phyloP scores from a whole-genome alignment of 2,888 invertebrate genomes.

The Brenthis hecate region DNA sequence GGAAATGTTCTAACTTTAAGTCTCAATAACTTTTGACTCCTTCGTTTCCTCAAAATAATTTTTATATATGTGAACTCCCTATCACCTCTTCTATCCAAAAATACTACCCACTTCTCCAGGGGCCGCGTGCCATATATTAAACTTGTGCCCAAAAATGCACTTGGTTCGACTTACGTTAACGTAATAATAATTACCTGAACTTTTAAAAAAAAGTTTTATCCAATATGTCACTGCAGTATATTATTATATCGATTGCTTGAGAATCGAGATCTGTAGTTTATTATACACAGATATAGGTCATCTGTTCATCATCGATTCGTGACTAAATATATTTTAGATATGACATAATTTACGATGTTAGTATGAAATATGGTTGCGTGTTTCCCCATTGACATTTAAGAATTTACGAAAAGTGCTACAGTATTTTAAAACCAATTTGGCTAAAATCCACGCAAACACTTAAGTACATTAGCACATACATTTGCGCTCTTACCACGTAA shows the following conservation, averaged over 20 bases:
- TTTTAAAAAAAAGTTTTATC: too few species aligned
- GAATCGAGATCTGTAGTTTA: not conserved
- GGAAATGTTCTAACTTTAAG: too few species aligned
- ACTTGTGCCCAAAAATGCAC: too few species aligned
- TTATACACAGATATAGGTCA: not conserved
- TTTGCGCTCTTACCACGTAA: not conserved
- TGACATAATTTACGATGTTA: conserved; percentile 5
- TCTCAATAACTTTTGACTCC: too few species aligned
- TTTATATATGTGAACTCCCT: too few species aligned
- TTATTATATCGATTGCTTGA: not conserved
- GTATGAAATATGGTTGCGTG: not conserved
- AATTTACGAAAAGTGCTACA: conserved; percentile 9
- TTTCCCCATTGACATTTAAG: not conserved
- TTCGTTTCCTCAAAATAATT: too few species aligned
- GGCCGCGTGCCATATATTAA: too few species aligned
- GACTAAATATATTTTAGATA: not conserved
- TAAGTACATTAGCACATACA: conserved; percentile 16
- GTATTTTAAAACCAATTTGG: conserved; percentile 32
- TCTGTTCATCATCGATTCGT: conserved; percentile 5
- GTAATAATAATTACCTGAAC: too few species aligned
- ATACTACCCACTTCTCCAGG: too few species aligned
- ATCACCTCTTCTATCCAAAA: too few species aligned
- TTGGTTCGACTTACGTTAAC: too few species aligned
- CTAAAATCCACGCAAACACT: conserved; percentile 32
- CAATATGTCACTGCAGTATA: not conserved